These are phyloP conservation scores for Sapayoa aenigma DNA, from an alignment of 2,113 vertebrate species.

Conservation along the genomic window DNA sequence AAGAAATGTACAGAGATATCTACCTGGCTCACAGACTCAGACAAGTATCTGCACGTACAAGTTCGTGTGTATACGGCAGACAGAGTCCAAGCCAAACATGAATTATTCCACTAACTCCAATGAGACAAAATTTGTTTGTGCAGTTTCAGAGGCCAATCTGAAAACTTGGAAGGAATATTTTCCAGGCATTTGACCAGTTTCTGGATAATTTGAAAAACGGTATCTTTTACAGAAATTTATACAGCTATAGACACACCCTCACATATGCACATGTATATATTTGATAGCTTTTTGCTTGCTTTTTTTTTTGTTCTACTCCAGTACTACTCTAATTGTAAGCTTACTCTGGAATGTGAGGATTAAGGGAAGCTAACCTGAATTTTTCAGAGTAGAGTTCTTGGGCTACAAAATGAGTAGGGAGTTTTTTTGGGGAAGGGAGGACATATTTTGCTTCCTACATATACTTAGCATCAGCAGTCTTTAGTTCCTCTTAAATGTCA, in stretches of 20 bases:
- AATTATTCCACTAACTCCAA: constrained; percentile 43
- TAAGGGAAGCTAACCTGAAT: not conserved
- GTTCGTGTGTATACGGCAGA: not conserved
- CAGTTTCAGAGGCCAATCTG: constrained; percentile 27
- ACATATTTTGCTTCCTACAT: not conserved
- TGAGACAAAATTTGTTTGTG: constrained; percentile 52
- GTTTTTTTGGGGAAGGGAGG: not conserved
- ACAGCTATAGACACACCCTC: not conserved
- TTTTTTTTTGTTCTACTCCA: not conserved
- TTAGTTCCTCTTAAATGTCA: constrained; percentile 24
- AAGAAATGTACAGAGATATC: constrained; percentile 26
- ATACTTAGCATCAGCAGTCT: constrained; percentile 10
- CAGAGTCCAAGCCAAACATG: constrained; percentile 31
- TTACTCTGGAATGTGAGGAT: constrained; percentile 2
- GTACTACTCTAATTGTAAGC: not conserved
- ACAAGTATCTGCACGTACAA: constrained; percentile 53
- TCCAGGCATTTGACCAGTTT: constrained; percentile 57
- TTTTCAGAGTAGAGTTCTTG: not conserved
- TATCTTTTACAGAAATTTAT: constrained; percentile 23
- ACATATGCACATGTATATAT: not conserved
- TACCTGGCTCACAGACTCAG: constrained; percentile 46
- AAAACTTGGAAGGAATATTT: constrained; percentile 62
- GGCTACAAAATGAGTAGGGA: not conserved
- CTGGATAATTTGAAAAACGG: constrained; percentile 31
- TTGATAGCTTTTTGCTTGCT: not conserved